Percentiles rank a stretch among this genome's conserved stretches.
These are phyloP conservation scores for Dorcus parallelipipedus DNA, from an alignment of 2,888 invertebrate species.

Conservation along the genomic window DNA sequence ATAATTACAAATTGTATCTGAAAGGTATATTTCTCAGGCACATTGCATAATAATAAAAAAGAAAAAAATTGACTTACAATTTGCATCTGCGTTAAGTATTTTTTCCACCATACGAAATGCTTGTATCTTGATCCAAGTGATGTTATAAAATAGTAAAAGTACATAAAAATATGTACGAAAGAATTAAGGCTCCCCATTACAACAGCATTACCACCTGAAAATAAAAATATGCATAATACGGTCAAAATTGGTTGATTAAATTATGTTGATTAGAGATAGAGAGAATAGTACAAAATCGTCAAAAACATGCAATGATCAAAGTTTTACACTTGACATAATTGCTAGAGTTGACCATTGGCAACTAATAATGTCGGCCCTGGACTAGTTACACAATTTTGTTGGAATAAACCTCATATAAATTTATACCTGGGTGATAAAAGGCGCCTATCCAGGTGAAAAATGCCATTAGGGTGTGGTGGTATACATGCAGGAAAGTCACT, in stretches of 20 bases:
- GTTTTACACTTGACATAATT: too few relatives aligned
- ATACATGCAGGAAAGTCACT: constrained; percentile 60
- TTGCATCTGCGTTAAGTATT: constrained; percentile 75
- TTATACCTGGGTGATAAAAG: constrained; percentile 53
- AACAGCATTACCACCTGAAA: constrained; percentile 78
- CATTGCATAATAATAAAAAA: background rate
- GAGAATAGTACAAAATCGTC: background rate
- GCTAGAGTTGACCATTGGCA: too few relatives aligned
- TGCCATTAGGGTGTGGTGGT: constrained; percentile 58
- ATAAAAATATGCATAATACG: constrained; percentile 42
- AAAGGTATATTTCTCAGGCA: constrained; percentile 25
- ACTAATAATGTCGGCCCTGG: too few relatives aligned
- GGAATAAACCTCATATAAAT: constrained; percentile 18
- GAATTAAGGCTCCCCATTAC: constrained; percentile 78
- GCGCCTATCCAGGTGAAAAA: constrained; percentile 55
- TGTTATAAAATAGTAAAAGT: constrained; percentile 77
- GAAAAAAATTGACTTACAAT: background rate
- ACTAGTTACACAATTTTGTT: background rate
- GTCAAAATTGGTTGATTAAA: background rate
- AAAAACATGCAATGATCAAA: too few relatives aligned
- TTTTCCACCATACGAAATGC: constrained; percentile 87
- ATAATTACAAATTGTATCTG: constrained; percentile 68
- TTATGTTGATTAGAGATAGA: too few relatives aligned
- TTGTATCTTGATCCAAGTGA: constrained; percentile 78
- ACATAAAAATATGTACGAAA: constrained; percentile 84